Evolutionary conservation across 2,797 vertebrate genomes (phyloP), one percentile per base, ranked within the genome.

Genomic region (Siniperca undulata): DNA sequence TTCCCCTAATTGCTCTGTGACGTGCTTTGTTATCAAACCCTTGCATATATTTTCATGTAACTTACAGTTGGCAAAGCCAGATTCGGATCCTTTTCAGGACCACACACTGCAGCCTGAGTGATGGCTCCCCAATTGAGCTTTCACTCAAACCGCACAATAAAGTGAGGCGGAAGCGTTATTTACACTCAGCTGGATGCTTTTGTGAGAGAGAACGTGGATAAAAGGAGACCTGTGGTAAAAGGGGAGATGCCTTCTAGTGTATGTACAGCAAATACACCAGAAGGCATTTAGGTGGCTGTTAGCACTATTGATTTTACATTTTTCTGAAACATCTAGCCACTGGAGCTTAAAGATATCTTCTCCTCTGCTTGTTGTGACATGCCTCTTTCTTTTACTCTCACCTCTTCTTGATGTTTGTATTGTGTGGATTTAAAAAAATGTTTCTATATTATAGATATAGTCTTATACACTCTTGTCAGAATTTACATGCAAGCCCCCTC

Each of bases 101-200:
- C 77, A 65, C 86, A 79, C 91, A 80, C 65, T 34, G 70, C 59
- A 50, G 50, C 58, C 55, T 16, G 64, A 80, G 38, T 4, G 80
- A 76, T 3, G 22, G 48, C 46, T 48, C 74, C 62, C 34, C 19
- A 44, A 24, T 48, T 7, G 42, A 64, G 65, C 69, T 83, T 77
- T 82, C 79, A 30, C 69, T 80, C 58, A 10, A 27, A 78, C 77
- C 3, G 17, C 78, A 85, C 77, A 76, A 86, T 89, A 74, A 80
- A 81, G 70, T 40, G 56, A 74, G 77, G 74, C 67, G 56, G 78
- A 89, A 86, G 30, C 74, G 12, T 76, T 85, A 73, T 76, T 87
- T 75, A 24, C 70, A 68, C 88, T 76, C 87, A 82, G 84, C 86
- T 85, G 82, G 86, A 12, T 2, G 48, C 86, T 82, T 88, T 79